Evolutionary conservation across 92 coral and sea anemone species (phyloP), one percentile per base, ranked within the genome.

Genomic region (Hydrozoanthus gracilis): DNA sequence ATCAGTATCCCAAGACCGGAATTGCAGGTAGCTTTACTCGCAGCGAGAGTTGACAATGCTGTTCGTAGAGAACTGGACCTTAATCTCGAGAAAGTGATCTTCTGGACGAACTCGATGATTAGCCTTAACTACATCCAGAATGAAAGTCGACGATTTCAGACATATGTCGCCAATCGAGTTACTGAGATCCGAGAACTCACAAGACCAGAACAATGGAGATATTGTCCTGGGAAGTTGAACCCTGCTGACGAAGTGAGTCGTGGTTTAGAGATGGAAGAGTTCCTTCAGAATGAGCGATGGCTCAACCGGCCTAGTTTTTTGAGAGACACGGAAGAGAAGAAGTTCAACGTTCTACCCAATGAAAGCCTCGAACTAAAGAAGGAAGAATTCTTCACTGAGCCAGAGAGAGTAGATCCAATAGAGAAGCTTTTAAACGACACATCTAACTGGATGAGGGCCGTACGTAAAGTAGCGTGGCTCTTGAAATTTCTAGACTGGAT

Each of bases 211-310:
- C 89, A 90, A 75, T 92, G 98, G 94, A 77, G 91, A 90, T 88
- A 92, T 52, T 92, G 93, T 52, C 94, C 92, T 15, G 89, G 90
- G n/a, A 77, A 13, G 15, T 75, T 92, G 6, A 94, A 90, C 66
- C 95, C 94, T 14, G 95, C 93, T 0, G 92, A 94, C 74, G 95
- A 92, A 48, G 93, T 71, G 45, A 90, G 89, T 47, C 83, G 91
- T 49, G 95, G 92, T 3, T 68, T 92, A 17, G 84, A 77, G 73
- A 86, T 91, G 82, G 64, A 74, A 15, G 86, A 88, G 3, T 90
- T 92, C 18, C 90, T 88, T 8, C 78, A 62, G 54, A 86, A 85
- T 76, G 56, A 90, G 35, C 86, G 95, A 35, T 92, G 95, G 94
- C 58, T 92, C 64, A 82, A 58, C 20, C 93, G 91, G 27, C 95